Evolutionary conservation across 2,113 vertebrate species (phyloP).

Genomic region (Camarhynchus parvulus): DNA sequence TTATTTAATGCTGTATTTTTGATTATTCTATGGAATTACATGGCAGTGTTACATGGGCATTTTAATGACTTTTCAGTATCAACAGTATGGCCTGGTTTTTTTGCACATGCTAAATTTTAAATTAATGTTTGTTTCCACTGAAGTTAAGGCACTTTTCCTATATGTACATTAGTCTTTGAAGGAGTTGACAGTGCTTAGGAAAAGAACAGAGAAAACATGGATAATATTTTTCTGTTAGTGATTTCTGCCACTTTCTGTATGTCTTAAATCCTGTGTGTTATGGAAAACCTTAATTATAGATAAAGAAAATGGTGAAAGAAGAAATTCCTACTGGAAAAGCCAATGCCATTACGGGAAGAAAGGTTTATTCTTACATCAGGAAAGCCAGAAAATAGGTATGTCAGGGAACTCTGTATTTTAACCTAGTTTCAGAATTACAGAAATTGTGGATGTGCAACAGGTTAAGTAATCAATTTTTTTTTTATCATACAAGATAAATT

Average conservation of each 20-base stretch:
- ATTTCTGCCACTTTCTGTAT: not conserved
- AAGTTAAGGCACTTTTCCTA: not conserved
- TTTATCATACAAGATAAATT: not conserved
- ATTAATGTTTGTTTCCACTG: not conserved
- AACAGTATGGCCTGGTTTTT: not conserved
- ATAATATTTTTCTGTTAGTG: not conserved
- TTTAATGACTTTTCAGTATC: not conserved
- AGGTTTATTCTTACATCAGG: not conserved
- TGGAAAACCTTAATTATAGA: not conserved
- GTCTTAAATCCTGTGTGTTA: not conserved
- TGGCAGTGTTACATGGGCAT: not conserved
- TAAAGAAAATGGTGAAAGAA: not conserved
- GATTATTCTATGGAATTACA: not conserved
- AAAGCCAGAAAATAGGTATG: not conserved
- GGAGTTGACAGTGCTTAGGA: not conserved
- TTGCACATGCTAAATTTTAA: not conserved
- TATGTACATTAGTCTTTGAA: not conserved
- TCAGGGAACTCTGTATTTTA: not conserved
- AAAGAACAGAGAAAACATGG: not conserved
- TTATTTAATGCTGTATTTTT: not conserved
- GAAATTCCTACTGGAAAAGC: not conserved
- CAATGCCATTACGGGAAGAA: not conserved
- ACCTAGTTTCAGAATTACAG: not conserved
- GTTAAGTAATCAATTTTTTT: not conserved
- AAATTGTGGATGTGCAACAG: not conserved